phyloP scores from a whole-genome alignment of 2,797 vertebrate species.

The Cossypha dichroa region DNA sequence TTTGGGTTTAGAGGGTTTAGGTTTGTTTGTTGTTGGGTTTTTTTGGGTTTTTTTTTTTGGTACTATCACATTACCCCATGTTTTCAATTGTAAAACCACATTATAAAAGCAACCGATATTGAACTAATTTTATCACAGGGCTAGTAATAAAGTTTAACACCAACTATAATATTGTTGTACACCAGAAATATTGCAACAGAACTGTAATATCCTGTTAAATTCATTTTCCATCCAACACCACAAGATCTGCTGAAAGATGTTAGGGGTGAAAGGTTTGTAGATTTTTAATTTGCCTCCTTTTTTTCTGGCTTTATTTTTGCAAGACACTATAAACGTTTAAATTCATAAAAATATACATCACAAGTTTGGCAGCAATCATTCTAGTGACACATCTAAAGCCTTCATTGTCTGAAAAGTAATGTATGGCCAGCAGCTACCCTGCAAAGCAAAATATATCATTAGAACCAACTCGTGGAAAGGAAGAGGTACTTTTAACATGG shows the following conservation, averaged over 20 bases:
- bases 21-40: neutral
- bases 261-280: slow-evolving; percentile 17
- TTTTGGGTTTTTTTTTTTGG: neutral
- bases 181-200: slow-evolving; percentile 66
- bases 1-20: neutral
- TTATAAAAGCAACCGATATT: slow-evolving; percentile 71
- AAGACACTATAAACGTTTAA: slow-evolving; percentile 19
- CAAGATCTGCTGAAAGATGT: slow-evolving; percentile 65
- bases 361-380: neutral
- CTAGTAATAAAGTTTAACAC: slow-evolving; percentile 73
- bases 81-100: slow-evolving; percentile 66
- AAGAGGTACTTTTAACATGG: neutral
- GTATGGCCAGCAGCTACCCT: neutral
- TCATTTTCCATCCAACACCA: slow-evolving; percentile 57
- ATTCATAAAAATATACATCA: slow-evolving; percentile 22
- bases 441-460: slow-evolving; percentile 7
- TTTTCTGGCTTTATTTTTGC: neutral
- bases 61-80: slow-evolving; percentile 61
- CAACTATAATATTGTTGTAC: slow-evolving; percentile 70
- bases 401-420: slow-evolving; percentile 32
- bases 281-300: neutral
- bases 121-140: slow-evolving; percentile 73
- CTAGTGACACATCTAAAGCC: neutral
- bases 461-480: neutral
- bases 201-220: slow-evolving; percentile 76